Conservation (phyloP, 2,888 invertebrate genomes). For the Tiliacea citrago region DNA sequence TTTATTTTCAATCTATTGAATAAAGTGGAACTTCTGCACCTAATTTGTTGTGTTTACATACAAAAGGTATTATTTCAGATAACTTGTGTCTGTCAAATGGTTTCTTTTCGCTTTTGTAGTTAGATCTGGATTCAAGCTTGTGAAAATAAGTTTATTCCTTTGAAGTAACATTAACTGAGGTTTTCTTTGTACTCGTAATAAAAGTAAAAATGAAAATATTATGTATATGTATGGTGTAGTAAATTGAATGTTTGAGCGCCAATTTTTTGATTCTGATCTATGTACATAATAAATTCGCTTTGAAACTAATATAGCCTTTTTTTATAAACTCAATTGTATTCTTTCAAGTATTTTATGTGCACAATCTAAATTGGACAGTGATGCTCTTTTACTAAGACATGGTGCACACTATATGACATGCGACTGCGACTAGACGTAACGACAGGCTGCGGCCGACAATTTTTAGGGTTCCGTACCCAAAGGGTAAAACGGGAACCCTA, state of each 20-base stretch:
- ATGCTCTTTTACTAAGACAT: neutral
- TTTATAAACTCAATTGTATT: neutral
- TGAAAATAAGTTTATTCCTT: constrained; percentile 36
- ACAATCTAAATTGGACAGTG: neutral
- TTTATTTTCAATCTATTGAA: neutral
- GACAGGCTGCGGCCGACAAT: too few species aligned
- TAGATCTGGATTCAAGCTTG: constrained; percentile 39
- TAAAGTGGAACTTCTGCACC: constrained; percentile 8
- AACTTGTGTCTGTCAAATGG: constrained; percentile 57
- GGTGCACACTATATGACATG: too few species aligned
- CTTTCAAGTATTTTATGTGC: too few species aligned
- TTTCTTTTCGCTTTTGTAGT: constrained; percentile 56
- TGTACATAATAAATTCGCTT: constrained; percentile 9
- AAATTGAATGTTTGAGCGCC: constrained; percentile 5
- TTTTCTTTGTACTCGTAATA: constrained; percentile 39
- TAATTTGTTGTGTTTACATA: neutral
- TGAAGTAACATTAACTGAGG: constrained; percentile 19
- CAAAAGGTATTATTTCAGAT: constrained; percentile 58
- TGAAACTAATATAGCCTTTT: neutral
- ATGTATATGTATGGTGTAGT: neutral
- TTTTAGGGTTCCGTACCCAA: too few species aligned
- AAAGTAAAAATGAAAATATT: constrained; percentile 19
- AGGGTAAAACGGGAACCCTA: too few species aligned
- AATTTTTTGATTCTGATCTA: constrained; percentile 10
- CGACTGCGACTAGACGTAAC: too few species aligned